phyloP scores from a whole-genome alignment of 2,797 vertebrate genomes.

The Manis pentadactyla region DNA sequence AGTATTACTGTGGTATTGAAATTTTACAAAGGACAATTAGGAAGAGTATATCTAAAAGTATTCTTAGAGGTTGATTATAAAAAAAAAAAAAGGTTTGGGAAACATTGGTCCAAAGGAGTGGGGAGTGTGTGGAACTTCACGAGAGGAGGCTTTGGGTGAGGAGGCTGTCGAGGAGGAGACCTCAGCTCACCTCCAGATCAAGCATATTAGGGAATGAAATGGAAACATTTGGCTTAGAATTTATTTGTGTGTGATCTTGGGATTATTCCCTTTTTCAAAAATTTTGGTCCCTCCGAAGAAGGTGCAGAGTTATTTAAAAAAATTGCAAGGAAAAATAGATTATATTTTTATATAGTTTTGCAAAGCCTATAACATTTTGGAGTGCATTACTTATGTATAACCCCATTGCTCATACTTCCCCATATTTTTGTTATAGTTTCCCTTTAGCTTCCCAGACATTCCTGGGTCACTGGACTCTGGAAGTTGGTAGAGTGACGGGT shows the following conservation, averaged over 20 bases:
- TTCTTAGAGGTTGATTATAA: background rate
- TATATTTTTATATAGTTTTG: background rate
- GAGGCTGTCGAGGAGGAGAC: background rate
- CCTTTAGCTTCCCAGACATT: background rate
- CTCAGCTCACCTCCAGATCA: background rate
- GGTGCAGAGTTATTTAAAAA: background rate
- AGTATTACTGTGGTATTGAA: background rate
- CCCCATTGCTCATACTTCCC: background rate
- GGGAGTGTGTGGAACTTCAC: background rate
- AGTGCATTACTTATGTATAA: background rate
- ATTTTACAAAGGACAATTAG: background rate
- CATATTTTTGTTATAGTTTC: background rate
- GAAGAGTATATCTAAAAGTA: background rate
- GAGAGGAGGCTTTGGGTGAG: background rate
- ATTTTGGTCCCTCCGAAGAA: background rate
- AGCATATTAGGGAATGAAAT: background rate
- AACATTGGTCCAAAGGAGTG: background rate
- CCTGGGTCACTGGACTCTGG: background rate
- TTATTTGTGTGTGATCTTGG: background rate
- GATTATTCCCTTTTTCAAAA: background rate
- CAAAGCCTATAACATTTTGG: background rate
- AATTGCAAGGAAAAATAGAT: conserved; percentile 1
- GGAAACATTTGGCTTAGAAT: background rate
- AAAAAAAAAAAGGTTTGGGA: background rate
- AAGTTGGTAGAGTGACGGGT: background rate